A percentile compares a stretch with the other conserved stretches of the same genome.
Conservation (phyloP, 2,888 invertebrate species). For the Bimastos eiseni region DNA sequence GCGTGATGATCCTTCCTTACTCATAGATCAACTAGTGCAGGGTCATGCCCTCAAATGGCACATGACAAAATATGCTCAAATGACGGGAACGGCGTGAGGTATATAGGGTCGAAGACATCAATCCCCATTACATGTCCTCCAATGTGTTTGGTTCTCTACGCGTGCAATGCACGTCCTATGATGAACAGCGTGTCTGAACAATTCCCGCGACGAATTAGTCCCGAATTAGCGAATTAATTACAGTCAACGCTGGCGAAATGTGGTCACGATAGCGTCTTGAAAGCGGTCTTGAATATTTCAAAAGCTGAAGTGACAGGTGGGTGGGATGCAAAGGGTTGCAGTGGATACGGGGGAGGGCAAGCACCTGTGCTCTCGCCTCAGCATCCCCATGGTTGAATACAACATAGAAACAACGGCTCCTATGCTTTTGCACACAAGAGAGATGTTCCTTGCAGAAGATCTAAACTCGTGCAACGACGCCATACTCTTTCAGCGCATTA, state of each 20-base stretch:
- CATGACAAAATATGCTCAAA: no score
- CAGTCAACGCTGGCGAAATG: background rate
- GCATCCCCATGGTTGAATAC: background rate
- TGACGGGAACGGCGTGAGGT: background rate
- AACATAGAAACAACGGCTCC: background rate
- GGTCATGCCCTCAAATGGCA: no score
- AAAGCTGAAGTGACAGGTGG: background rate
- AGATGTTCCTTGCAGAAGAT: background rate
- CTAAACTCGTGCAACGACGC: background rate
- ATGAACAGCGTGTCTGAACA: background rate
- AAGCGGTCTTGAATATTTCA: conserved; percentile 6
- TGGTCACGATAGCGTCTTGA: background rate
- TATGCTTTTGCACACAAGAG: background rate
- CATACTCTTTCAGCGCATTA: background rate
- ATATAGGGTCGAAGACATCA: background rate
- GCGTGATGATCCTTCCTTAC: no score
- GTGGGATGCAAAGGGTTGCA: background rate
- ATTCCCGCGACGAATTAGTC: background rate
- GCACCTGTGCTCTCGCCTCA: background rate
- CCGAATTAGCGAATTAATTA: conserved; percentile 13
- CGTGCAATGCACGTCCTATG: background rate
- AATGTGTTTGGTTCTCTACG: background rate
- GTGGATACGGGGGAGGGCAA: background rate
- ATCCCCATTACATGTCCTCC: background rate
- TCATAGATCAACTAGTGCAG: no score